These are phyloP conservation scores for Litoditis marina DNA, from an alignment of 2,888 invertebrate genomes.

Conservation along the genomic window DNA sequence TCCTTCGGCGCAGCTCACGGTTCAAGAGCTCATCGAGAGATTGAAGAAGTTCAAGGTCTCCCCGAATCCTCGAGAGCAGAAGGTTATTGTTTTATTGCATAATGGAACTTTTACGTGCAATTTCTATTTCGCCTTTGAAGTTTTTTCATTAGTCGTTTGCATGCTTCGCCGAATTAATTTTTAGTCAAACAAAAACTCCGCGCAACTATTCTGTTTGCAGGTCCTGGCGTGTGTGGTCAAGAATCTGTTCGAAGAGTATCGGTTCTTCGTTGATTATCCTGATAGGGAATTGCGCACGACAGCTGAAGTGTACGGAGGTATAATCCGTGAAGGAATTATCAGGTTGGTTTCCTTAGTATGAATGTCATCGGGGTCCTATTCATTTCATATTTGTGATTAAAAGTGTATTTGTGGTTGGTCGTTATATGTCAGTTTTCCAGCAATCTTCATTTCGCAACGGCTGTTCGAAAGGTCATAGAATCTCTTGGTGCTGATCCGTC, in stretches of 20 bases:
- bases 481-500: slow-evolving; percentile 82
- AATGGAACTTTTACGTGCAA: too few species aligned
- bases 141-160: not conserved
- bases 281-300: slow-evolving; percentile 95
- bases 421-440: not conserved
- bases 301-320: slow-evolving; percentile 91
- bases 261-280: slow-evolving; percentile 96
- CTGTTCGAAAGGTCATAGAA: slow-evolving; percentile 56
- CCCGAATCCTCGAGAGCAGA: slow-evolving; percentile 74
- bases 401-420: not conserved
- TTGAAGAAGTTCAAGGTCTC: slow-evolving; percentile 92
- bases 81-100: slow-evolving; percentile 9
- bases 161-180: not conserved
- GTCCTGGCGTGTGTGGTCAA: slow-evolving; percentile 92
- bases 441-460: slow-evolving; percentile 58
- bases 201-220: slow-evolving; percentile 34
- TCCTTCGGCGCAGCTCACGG: slow-evolving; percentile 71
- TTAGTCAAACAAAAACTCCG: not conserved
- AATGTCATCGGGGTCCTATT: not conserved
- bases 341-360: slow-evolving; percentile 62
- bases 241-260: slow-evolving; percentile 95
- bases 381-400: not conserved
- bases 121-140: too few species aligned
- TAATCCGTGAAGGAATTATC: slow-evolving; percentile 60
- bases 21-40: slow-evolving; percentile 92